Percentiles rank a stretch among this genome's conserved stretches.
These are phyloP conservation scores for Macaria notata DNA, from an alignment of 2,888 invertebrate species.

Conservation along the genomic window DNA sequence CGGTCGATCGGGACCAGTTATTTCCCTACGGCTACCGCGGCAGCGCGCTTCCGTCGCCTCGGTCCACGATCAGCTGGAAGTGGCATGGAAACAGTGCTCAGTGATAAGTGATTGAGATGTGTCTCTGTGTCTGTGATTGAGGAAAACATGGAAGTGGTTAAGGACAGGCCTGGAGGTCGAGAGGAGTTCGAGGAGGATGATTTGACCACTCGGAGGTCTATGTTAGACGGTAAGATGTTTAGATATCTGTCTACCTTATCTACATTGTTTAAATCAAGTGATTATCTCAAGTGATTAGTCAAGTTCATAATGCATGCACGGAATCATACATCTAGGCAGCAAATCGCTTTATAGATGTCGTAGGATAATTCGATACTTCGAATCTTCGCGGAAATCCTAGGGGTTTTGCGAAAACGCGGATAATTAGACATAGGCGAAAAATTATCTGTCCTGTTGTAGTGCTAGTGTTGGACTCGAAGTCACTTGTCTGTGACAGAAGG, in stretches of 20 bases:
- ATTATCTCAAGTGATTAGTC: too few species aligned
- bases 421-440: too few species aligned
- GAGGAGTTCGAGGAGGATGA: slow-evolving; percentile 67
- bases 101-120: slow-evolving; percentile 48
- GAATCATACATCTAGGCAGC: too few species aligned
- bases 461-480: too few species aligned
- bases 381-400: too few species aligned
- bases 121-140: slow-evolving; percentile 46
- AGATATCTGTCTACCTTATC: not conserved
- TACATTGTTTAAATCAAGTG: too few species aligned
- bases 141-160: slow-evolving; percentile 64
- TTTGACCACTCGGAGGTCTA: slow-evolving; percentile 64
- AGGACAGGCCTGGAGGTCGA: slow-evolving; percentile 54
- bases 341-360: not conserved
- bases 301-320: too few species aligned
- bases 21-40: slow-evolving; percentile 64
- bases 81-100: slow-evolving; percentile 49
- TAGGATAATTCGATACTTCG: too few species aligned
- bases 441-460: too few species aligned
- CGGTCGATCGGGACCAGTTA: slow-evolving; percentile 69
- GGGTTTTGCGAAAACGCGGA: too few species aligned
- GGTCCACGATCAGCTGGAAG: slow-evolving; percentile 49
- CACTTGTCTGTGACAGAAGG: too few species aligned
- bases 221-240: slow-evolving; percentile 72
- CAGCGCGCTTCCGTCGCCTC: slow-evolving; percentile 52